Evolutionary conservation across 2,888 invertebrate species (phyloP).

Genomic region (Trissoscelio sp.): DNA sequence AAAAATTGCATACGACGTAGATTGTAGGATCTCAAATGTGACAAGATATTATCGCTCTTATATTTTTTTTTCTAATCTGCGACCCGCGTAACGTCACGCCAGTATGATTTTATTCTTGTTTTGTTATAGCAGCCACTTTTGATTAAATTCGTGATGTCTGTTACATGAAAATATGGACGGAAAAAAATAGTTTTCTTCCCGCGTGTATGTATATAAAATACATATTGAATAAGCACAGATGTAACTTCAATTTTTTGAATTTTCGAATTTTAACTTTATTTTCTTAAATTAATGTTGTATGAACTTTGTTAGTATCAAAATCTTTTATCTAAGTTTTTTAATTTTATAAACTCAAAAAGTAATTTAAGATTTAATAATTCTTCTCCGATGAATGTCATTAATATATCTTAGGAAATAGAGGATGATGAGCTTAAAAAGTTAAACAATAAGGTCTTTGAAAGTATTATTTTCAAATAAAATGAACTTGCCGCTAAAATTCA

Average conservation of each 20-base stretch:
- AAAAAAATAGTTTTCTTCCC: not conserved
- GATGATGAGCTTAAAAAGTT: no score
- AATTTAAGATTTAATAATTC: no score
- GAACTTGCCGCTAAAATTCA: no score
- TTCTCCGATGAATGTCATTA: no score
- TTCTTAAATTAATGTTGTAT: no score
- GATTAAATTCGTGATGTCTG: constrained; percentile 3
- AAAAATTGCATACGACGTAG: not conserved
- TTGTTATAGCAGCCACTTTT: constrained; percentile 2
- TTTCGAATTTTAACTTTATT: no score
- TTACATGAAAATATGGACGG: not conserved
- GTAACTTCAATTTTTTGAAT: not conserved
- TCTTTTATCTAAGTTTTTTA: no score
- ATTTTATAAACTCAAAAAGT: no score
- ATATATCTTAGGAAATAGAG: no score
- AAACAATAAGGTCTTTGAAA: no score
- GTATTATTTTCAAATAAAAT: no score
- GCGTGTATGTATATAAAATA: not conserved
- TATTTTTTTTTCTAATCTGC: not conserved
- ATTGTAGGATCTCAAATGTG: not conserved
- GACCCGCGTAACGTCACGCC: not conserved
- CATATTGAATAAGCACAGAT: not conserved
- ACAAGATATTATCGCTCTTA: not conserved
- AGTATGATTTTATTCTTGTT: not conserved
- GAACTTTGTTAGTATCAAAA: no score